Evolutionary conservation across 2,888 invertebrate species (phyloP), one percentile per base, ranked within the genome.

Genomic region (Amorpha juglandis): DNA sequence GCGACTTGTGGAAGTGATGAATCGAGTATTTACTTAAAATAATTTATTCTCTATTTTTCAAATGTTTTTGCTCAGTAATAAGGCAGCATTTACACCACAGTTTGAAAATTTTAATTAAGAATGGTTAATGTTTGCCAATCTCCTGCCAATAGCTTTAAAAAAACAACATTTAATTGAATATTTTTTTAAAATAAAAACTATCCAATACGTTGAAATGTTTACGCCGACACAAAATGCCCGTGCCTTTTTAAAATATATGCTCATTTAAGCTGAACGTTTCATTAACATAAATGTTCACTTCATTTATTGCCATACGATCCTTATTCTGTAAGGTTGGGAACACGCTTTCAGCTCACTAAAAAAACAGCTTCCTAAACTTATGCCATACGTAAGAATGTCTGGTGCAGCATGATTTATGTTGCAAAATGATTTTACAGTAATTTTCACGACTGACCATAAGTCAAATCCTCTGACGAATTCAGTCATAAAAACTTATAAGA

Each of bases 231-330:
- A 19, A 38, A 12, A 19, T 12, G 38, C 16, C n/a, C 9, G 38
- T 38, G 55, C 16, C 4, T 63, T 47, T 45, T 63, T 47, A 64
- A 70, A 64, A 48, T 69, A 70, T 67, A 69, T 62, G 42, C 58
- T 50, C 74, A 71, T 72, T 74, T 74, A 80, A 72, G 71, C 70
- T 65, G 58, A 69, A 66, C 68, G 63, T 68, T 74, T 74, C 73
- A 75, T 80, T 81, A 77, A 73, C 77, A 78, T 81, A 79, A 82
- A 79, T 67, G 82, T 72, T 77, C 71, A 74, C 77, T 78, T 75
- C 76, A 77, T 78, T 81, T 73, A 78, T 75, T 73, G 70, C 71
- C 67, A 71, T 71, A 69, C 67, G 70, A 70, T 72, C 68, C 68
- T 71, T 71, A 71, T 66, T 65, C 67, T 72, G 74, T 74, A 68